phyloP scores from a whole-genome alignment of 2,113 vertebrate genomes.

The Semicossyphus pulcher region DNA sequence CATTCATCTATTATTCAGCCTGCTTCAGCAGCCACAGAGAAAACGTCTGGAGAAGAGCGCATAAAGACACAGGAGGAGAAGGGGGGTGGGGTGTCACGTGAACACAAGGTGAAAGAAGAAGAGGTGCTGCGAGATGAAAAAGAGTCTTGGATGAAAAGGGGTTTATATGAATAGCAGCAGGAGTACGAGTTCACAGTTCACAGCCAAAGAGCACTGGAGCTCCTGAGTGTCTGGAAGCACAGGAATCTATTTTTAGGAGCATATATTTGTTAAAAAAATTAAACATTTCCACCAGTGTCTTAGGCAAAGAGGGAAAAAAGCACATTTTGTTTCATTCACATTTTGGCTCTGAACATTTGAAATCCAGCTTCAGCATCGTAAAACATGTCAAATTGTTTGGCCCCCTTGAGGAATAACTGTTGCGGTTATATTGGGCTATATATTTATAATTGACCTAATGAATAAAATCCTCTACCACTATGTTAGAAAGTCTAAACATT shows the following conservation, averaged over 20 bases:
- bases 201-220: neutral
- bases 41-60: slow-evolving; percentile 31
- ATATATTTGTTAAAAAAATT: neutral
- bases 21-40: slow-evolving; percentile 52
- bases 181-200: neutral
- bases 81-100: slow-evolving; percentile 26
- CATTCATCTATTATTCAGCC: slow-evolving; percentile 77
- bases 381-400: too few relatives aligned
- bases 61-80: slow-evolving; percentile 22
- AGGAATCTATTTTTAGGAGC: neutral
- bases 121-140: neutral
- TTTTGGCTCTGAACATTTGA: neutral
- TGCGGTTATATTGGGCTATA: neutral
- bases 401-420: too few relatives aligned
- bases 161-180: neutral
- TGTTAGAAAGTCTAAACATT: neutral
- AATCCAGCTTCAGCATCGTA: too few relatives aligned
- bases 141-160: neutral
- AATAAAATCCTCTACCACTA: too few relatives aligned
- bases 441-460: neutral
- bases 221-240: neutral
- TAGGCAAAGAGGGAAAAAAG: neutral
- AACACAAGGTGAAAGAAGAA: slow-evolving; percentile 20
- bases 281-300: neutral
- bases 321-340: neutral